Conservation (phyloP, 2,113 vertebrate species). For the Peromyscus polionotus region DNA sequence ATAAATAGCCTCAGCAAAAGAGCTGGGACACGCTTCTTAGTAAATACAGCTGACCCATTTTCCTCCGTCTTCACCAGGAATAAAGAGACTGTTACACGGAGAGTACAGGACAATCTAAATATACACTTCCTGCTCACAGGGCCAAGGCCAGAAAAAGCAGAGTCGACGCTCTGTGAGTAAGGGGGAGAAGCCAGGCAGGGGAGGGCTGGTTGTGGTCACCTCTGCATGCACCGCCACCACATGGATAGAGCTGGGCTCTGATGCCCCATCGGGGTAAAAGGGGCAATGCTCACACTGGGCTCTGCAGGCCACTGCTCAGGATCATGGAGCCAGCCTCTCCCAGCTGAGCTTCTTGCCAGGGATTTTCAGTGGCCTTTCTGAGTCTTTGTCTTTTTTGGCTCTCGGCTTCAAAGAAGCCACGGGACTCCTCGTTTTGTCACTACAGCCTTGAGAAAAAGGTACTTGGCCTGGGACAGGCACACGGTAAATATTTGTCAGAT, state of each 20-base stretch:
- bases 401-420: not conserved
- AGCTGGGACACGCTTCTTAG: constrained; percentile 77
- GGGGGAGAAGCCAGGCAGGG: constrained; percentile 1
- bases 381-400: not conserved
- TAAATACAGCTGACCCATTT: constrained; percentile 83
- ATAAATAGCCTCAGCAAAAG: constrained; percentile 81
- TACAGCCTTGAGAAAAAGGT: not conserved
- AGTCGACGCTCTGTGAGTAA: not conserved
- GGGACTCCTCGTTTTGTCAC: not conserved
- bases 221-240: not conserved
- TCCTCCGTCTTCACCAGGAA: constrained; percentile 80
- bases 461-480: not conserved
- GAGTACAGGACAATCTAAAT: constrained; percentile 77
- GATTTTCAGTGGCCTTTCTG: not conserved
- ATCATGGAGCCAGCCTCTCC: not conserved
- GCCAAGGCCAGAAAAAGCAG: constrained; percentile 52
- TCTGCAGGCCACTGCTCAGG: not conserved
- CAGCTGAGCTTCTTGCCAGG: too few relatives aligned
- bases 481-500: not conserved
- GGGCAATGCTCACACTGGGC: not conserved
- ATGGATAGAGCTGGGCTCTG: rapidly evolving
- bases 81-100: constrained; percentile 69
- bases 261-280: not conserved
- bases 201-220: not conserved
- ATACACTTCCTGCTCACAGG: constrained; percentile 64